Evolutionary conservation across 2,113 vertebrate species (phyloP), one percentile per base, ranked within the genome.

Genomic region (Zapornia atra): DNA sequence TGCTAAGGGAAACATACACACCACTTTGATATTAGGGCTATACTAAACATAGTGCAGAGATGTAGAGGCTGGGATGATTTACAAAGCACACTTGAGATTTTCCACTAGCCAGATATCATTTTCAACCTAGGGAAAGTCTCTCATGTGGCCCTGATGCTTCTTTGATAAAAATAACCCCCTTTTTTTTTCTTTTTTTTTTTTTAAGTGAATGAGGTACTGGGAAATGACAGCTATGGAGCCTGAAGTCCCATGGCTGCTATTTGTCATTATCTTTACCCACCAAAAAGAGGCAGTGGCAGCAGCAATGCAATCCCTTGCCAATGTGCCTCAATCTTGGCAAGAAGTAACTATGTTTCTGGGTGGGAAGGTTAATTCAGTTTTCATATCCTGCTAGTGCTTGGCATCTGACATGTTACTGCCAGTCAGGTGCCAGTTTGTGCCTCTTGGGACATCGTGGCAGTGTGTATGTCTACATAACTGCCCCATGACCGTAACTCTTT

Each of bases 41-140:
- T 75, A 33, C 68, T 96, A 97, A 97, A 94, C 60, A 81, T 79
- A 94, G 90, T 34, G 33, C 63, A 72, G 44, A 88, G 48, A 82
- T 78, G 42, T 29, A 80, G 57, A 85, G 24, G n/a, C 21, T 53
- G 28, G 51, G 38, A 73, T 88, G 75, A 82, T 95, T 94, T 91
- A 93, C 86, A 87, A 78, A 80, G 42, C 19, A 69, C 48, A 17
- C 19, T 59, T 84, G 57, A 86, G 60, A 91, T 91, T 96, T 97
- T 96, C 56, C 66, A 89, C 48, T 81, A 68, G 48, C 75, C 75
- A 81, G 33, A 93, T 92, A 77, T 56, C 0, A 75, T 82, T 92
- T 88, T 87, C 88, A 91, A 18, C 17, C 9, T 57, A 82, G 34
- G 24, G 36, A 89, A 90, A 89, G 75, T 2, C 6, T 92, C 60